A percentile compares a stretch with the other conserved stretches of the same genome.
Conservation (phyloP, 1,140 invertebrate genomes). For the Drosophila parvula region DNA sequence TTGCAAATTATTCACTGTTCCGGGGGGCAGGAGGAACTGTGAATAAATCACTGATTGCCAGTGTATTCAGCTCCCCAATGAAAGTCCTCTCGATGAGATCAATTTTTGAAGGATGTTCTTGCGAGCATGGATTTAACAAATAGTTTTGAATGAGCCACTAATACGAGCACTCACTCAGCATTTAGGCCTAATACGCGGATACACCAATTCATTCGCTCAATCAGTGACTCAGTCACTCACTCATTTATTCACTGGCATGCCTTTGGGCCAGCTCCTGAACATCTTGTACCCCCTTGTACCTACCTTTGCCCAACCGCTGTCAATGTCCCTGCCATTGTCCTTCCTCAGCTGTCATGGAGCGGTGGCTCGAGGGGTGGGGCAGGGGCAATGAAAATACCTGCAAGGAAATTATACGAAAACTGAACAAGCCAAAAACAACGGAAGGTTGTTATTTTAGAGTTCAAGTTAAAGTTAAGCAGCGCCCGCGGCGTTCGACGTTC, state of each 20-base stretch:
- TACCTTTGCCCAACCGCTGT: conserved; percentile 25
- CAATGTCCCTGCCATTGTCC: conserved; percentile 50
- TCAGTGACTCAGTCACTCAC: conserved; percentile 32
- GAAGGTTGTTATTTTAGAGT: conserved; percentile 79
- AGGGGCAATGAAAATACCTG: conserved; percentile 78
- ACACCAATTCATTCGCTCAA: conserved; percentile 8
- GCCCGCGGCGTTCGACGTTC: conserved; percentile 58
- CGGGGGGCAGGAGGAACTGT: neutral
- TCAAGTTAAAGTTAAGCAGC: conserved; percentile 82
- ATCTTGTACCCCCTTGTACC: no score
- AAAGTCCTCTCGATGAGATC: neutral
- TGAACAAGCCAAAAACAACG: conserved; percentile 78
- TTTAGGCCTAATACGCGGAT: neutral
- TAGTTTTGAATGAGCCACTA: no score
- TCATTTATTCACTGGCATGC: neutral
- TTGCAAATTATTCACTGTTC: conserved; percentile 5
- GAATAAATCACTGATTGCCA: conserved; percentile 13
- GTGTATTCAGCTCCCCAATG: neutral
- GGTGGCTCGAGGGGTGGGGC: neutral
- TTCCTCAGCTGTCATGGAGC: conserved; percentile 17
- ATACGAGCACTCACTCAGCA: neutral
- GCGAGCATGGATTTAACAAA: neutral
- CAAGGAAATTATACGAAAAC: conserved; percentile 79
- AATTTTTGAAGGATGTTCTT: neutral
- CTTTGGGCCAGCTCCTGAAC: no score